phyloP scores from a whole-genome alignment of 92 coral and sea anemone species.

The Porites evermanni region DNA sequence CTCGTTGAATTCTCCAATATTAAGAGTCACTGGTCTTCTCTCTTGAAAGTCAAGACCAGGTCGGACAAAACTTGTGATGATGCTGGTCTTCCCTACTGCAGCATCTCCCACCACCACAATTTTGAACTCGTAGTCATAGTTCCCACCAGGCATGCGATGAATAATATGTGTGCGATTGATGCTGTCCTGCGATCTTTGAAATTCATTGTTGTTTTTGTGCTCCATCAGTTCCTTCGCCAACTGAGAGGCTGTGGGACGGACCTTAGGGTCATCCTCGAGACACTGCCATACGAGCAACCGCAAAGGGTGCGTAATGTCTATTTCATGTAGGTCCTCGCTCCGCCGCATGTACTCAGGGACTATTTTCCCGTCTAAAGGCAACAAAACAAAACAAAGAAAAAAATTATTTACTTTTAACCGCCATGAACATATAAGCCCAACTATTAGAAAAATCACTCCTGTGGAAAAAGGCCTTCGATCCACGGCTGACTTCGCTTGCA shows the following conservation, averaged over 20 bases:
- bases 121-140: slow-evolving; percentile 79
- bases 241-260: slow-evolving; percentile 61
- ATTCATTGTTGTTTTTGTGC: slow-evolving; percentile 1
- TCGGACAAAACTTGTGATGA: slow-evolving; percentile 70
- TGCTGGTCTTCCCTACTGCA: slow-evolving; percentile 83
- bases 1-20: slow-evolving; percentile 63
- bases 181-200: slow-evolving; percentile 21
- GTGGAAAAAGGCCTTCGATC: no score
- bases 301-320: slow-evolving; percentile 68
- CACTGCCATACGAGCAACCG: slow-evolving; percentile 60
- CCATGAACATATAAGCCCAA: no score
- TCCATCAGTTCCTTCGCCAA: slow-evolving; percentile 6
- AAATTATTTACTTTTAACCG: no score
- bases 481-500: no score
- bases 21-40: slow-evolving; percentile 29
- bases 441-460: no score
- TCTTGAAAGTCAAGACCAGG: slow-evolving; percentile 39
- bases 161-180: slow-evolving; percentile 6
- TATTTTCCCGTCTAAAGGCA: slow-evolving; percentile 60
- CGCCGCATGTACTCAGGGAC: slow-evolving; percentile 72
- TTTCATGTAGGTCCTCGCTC: slow-evolving; percentile 67
- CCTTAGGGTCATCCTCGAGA: slow-evolving; percentile 64
- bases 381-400: not conserved
- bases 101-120: slow-evolving; percentile 73
- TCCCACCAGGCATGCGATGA: slow-evolving; percentile 33